These are phyloP conservation scores for Callocephalon fimbriatum DNA, from an alignment of 2,113 vertebrate species.

Conservation along the genomic window DNA sequence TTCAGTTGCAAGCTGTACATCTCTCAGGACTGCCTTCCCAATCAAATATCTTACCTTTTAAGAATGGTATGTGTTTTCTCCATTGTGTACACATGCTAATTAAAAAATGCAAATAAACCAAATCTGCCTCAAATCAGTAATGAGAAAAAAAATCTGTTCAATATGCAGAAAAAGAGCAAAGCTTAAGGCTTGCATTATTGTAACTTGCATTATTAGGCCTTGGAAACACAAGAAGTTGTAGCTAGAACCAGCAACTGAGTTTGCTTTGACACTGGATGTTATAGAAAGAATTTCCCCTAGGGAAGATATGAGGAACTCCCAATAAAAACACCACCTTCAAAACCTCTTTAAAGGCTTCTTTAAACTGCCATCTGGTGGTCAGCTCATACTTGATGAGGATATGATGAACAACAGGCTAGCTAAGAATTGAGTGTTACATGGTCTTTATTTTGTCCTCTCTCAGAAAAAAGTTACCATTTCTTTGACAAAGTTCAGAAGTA, in stretches of 20 bases:
- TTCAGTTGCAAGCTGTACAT: constrained; percentile 21
- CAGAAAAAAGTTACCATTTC: not conserved
- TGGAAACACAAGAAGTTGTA: constrained; percentile 38
- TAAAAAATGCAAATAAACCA: constrained; percentile 40
- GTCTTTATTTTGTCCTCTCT: constrained; percentile 21
- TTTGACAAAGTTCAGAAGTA: not conserved
- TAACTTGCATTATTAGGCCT: not conserved
- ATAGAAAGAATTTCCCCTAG: constrained; percentile 56
- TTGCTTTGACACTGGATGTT: constrained; percentile 47
- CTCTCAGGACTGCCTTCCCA: constrained; percentile 49
- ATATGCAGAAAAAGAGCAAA: constrained; percentile 15
- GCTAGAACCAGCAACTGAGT: constrained; percentile 32
- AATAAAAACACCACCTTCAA: not conserved
- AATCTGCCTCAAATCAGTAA: constrained; percentile 36
- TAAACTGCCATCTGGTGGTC: constrained; percentile 57
- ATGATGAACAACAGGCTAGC: not conserved
- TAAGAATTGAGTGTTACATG: not conserved
- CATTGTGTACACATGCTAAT: constrained; percentile 50
- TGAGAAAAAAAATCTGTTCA: constrained; percentile 5
- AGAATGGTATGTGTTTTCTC: constrained; percentile 51
- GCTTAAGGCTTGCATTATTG: constrained; percentile 27
- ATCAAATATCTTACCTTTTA: constrained; percentile 74
- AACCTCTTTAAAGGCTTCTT: constrained; percentile 20
- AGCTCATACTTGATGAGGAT: not conserved
- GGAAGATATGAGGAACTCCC: not conserved